phyloP scores from a whole-genome alignment of 2,888 invertebrate genomes.

The Desoria tigrina region DNA sequence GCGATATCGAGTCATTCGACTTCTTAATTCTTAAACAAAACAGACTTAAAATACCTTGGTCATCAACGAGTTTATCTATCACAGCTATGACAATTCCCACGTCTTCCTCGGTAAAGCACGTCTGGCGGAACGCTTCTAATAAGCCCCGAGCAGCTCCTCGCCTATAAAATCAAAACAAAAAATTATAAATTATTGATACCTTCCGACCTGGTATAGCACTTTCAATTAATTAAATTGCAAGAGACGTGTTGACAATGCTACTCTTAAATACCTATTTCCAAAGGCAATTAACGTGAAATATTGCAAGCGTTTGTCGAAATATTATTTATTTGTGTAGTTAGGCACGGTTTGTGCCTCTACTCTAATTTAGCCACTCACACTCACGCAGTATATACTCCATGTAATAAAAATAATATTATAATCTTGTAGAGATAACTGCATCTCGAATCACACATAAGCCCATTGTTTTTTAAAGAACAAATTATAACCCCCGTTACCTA shows the following conservation, averaged over 20 bases:
- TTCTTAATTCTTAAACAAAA: too few relatives aligned
- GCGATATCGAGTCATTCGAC: too few relatives aligned
- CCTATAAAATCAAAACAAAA: conserved; percentile 36
- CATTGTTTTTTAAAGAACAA: too few relatives aligned
- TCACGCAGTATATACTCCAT: too few relatives aligned
- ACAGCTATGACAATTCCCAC: conserved; percentile 47
- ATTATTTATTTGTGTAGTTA: conserved; percentile 2
- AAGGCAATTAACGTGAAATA: background rate
- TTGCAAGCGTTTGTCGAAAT: conserved; percentile 5
- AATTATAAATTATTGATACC: background rate
- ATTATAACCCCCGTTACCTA: too few relatives aligned
- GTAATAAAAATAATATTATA: too few relatives aligned
- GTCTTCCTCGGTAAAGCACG: conserved; percentile 48
- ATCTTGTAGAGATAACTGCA: too few relatives aligned
- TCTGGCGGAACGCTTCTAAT: conserved; percentile 50
- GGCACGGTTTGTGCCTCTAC: background rate
- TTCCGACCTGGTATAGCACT: background rate
- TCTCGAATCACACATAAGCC: too few relatives aligned
- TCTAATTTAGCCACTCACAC: too few relatives aligned
- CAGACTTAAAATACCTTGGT: conserved; percentile 51
- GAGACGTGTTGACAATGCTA: too few relatives aligned
- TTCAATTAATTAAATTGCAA: too few relatives aligned
- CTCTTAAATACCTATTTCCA: background rate
- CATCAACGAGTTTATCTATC: conserved; percentile 51
- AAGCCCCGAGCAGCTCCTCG: conserved; percentile 49